phyloP scores from a whole-genome alignment of 2,113 vertebrate species.

The Tinamus guttatus region DNA sequence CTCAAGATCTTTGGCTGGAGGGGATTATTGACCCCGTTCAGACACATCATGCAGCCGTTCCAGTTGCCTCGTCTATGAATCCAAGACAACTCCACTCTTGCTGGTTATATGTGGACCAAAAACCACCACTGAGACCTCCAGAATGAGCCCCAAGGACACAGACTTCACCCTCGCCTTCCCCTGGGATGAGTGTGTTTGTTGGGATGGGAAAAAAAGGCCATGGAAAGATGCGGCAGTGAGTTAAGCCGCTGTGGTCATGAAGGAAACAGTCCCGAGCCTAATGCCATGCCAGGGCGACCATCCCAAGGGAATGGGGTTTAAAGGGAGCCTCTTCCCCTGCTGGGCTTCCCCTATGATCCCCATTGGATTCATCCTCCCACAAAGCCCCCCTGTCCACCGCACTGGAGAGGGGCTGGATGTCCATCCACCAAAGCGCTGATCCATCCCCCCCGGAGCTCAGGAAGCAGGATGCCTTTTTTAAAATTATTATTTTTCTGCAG shows the following conservation, averaged over 20 bases:
- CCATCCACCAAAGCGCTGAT: too few species aligned
- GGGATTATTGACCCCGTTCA: too few species aligned
- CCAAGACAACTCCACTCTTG: accelerated
- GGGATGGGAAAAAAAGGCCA: background rate
- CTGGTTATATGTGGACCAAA: accelerated
- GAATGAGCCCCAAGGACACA: accelerated
- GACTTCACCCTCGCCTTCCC: accelerated
- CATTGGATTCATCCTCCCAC: too few species aligned
- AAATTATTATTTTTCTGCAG: too few species aligned
- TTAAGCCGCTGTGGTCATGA: too few species aligned
- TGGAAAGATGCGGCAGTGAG: too few species aligned
- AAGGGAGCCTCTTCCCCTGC: accelerated
- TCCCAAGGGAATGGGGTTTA: accelerated
- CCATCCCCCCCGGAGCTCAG: too few species aligned
- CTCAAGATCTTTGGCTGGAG: too few species aligned
- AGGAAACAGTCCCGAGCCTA: background rate
- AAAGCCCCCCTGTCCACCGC: too few species aligned
- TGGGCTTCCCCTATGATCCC: too few species aligned
- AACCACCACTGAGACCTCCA: accelerated
- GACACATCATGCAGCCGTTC: background rate
- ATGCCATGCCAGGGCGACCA: accelerated
- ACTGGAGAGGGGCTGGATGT: too few species aligned
- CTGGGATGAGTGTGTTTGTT: accelerated
- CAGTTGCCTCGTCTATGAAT: accelerated
- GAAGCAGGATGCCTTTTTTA: background rate